Evolutionary conservation across 1,140 invertebrate genomes (phyloP), one percentile per base, ranked within the genome.

Genomic region (Leptinotarsa undecemlineata): DNA sequence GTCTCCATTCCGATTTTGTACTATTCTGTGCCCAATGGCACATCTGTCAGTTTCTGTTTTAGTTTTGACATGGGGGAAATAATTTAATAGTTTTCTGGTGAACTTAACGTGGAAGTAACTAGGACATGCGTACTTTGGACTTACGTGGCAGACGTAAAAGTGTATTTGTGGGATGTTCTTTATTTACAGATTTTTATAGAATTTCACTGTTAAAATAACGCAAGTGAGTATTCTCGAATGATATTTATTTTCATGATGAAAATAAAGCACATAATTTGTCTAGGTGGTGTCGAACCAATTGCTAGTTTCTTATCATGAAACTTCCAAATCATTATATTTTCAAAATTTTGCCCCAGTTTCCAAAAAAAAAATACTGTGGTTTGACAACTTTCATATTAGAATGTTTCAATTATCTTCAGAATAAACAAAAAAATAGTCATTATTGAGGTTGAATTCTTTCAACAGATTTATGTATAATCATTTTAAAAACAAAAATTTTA

Each of bases 121-220:
- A 77, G 73, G 77, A 85, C 88, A 86, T 88, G 88, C 87, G 88
- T 84, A 85, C 79, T 87, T 79, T 80, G 80, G 83, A 88, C 87
- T 89, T 90, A 90, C 89, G 88, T 90, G 88, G 89, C 89, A 89
- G 82, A 85, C 80, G 82, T 82, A 84, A 77, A 79, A 74, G 78
- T 80, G 81, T 75, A 82, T 82, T 78, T 78, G 81, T 81, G 77
- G 84, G 80, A 84, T 83, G 82, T 72, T 81, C 83, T 83, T 82
- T 85, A 83, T 84, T 85, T 81, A 83, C 79, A 80, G 81, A 78
- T 85, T 79, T 68, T 74, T 74, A 77, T 72, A 81, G 82, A 47
- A 13, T 14, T 64, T 70, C 62, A 63, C n/a, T n/a, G 57, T 71
- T 74, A 75, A 78, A 68, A 74, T 69, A 76, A 77, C 81, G 81